Conservation (phyloP, 2,888 invertebrate genomes). For the Pyralis farinalis region DNA sequence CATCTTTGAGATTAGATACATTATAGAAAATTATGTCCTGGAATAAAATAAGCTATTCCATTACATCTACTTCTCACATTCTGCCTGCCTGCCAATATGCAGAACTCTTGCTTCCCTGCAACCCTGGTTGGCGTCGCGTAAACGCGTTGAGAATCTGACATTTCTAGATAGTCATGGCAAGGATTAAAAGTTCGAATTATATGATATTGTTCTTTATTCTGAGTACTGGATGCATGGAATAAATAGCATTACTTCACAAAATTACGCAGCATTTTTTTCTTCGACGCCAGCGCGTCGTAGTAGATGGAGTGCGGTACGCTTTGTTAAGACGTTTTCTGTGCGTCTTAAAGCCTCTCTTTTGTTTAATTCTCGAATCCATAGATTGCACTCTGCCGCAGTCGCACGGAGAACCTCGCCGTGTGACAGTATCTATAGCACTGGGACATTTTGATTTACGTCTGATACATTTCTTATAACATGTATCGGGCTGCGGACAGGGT, state of each 20-base stretch:
- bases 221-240: background rate
- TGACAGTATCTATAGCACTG: slow-evolving; percentile 52
- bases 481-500: slow-evolving; percentile 58
- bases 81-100: no score
- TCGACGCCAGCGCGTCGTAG: slow-evolving; percentile 44
- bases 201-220: no score
- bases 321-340: slow-evolving; percentile 46
- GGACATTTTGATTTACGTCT: slow-evolving; percentile 51
- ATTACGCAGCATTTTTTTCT: slow-evolving; percentile 46
- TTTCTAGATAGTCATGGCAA: no score
- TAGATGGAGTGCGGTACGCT: slow-evolving; percentile 41
- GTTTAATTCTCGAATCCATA: slow-evolving; percentile 35
- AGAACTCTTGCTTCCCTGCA: no score
- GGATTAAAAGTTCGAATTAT: no score
- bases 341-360: slow-evolving; percentile 31
- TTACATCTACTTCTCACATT: no score
- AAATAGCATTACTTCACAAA: slow-evolving; percentile 27
- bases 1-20: no score
- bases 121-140: no score
- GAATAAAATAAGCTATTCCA: no score
- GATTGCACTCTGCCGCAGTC: slow-evolving; percentile 48
- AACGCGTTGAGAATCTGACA: no score
- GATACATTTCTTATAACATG: slow-evolving; percentile 55
- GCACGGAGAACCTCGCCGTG: slow-evolving; percentile 44
- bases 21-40: no score